Base-by-base conservation (phyloP, 2,888 invertebrate species). In the Melieria picta region DNA sequence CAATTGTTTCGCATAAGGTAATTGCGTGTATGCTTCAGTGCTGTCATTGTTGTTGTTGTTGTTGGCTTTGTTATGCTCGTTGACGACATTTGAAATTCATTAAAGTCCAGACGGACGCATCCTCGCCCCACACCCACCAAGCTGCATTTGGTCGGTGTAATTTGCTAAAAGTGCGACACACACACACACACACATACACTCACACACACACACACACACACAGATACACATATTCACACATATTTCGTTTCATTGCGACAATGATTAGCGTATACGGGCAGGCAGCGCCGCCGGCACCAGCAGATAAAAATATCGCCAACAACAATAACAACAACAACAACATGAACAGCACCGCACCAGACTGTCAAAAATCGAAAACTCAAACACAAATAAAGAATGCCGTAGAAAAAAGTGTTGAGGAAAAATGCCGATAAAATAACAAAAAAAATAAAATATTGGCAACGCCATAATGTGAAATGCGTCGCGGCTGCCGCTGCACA, bases 401-500 rank as follows among this genome's bases (percentile, higher is more conserved):
- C 30, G 2, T 30, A 30, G 30, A 30, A 30, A 30, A 30, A 30
- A 30, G 30, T 66, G 66, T 52, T 16, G 13, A 55, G 45, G 30
- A 30, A 55, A 65, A 61, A 47, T 2, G 13, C n/a, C 16, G n/a
- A 16, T 57, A 58, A 71, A 63, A 13, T 61, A 46, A 65, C 55
- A 65, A 5, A 61, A 71, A 64, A 58, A 72, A 71, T 50, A 52
- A 47, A 52, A 65, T 52, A 43, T 60, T 64, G 63, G 70, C 71
- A 74, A 73, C 68, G 73, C 68, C 57, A 66, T 50, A 56, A 50
- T 66, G 67, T 69, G 9, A 55, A 63, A 60, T 64, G 60, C 16
- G 60, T 60, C 61, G 60, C n/a, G 43, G 58, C 13, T 11, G 52
- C 47, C 74, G 78, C 78, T 85, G 85, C 85, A 85, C 84, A 85